Conservation (phyloP, 1,140 invertebrate genomes). For the Drosophila simulans region DNA sequence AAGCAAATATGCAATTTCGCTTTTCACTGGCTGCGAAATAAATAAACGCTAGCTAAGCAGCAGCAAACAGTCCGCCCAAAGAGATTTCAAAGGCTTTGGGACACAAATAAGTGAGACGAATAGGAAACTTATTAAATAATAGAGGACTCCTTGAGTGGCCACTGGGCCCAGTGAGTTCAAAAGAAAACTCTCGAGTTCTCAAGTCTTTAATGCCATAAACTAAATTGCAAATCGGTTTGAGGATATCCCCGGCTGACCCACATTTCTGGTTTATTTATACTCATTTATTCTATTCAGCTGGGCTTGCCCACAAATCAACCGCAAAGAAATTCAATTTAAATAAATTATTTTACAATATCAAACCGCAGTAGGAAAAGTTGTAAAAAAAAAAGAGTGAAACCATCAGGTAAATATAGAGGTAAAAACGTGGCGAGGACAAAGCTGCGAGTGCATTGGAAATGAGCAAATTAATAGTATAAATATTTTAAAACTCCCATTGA, state of each 20-base stretch:
- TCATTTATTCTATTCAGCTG: constrained; percentile 20
- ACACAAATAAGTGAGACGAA: constrained; percentile 28
- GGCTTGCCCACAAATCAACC: constrained; percentile 47
- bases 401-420: constrained; percentile 23
- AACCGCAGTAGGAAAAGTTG: constrained; percentile 15
- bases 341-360: constrained; percentile 60
- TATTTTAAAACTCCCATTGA: constrained; percentile 60
- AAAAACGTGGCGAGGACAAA: constrained; percentile 7
- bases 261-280: constrained; percentile 24
- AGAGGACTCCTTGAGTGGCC: constrained; percentile 12
- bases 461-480: constrained; percentile 56
- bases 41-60: constrained; percentile 28
- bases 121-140: constrained; percentile 51
- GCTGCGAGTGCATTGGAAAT: constrained; percentile 21
- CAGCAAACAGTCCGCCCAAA: constrained; percentile 1
- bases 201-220: constrained; percentile 34
- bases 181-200: constrained; percentile 17
- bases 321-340: constrained; percentile 62
- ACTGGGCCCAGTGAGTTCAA: neutral
- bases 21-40: constrained; percentile 48
- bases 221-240: constrained; percentile 17
- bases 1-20: constrained; percentile 82
- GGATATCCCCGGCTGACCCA: constrained; percentile 14
- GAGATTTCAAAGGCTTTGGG: constrained; percentile 7
- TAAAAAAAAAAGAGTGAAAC: constrained; percentile 9